phyloP scores from a whole-genome alignment of 2,113 vertebrate genomes.

The Rhinogobius similis region DNA sequence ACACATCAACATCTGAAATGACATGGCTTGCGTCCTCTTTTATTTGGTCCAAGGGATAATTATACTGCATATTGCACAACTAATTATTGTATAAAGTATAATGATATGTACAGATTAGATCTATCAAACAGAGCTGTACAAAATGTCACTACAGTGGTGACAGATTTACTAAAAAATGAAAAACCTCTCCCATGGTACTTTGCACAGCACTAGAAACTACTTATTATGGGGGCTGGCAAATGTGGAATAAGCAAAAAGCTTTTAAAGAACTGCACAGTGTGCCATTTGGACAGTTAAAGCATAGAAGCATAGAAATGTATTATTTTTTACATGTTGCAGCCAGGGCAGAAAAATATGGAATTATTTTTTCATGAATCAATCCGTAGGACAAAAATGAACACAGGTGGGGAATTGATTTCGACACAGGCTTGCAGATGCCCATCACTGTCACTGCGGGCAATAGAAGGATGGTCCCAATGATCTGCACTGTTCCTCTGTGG shows the following conservation, averaged over 20 bases:
- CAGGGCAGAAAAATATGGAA: conserved; percentile 24
- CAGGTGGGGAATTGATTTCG: conserved; percentile 68
- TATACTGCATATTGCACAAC: neutral
- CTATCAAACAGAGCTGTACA: conserved; percentile 1
- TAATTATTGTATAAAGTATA: neutral
- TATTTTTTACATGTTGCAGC: conserved; percentile 35
- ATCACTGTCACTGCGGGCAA: conserved; percentile 44
- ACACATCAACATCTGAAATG: neutral
- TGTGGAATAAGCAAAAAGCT: conserved; percentile 10
- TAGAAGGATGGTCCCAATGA: conserved; percentile 37
- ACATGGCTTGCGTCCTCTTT: neutral
- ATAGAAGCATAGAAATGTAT: conserved; percentile 45
- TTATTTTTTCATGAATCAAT: conserved; percentile 72
- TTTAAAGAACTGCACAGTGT: conserved; percentile 15
- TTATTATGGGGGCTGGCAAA: conserved; percentile 20
- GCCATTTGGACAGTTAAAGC: conserved; percentile 45
- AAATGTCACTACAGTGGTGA: conserved; percentile 1
- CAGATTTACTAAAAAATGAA: conserved; percentile 8
- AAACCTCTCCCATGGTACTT: conserved; percentile 11
- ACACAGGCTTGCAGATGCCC: conserved; percentile 52
- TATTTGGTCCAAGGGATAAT: neutral
- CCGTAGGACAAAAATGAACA: conserved; percentile 65
- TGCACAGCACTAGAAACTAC: conserved; percentile 14
- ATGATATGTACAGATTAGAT: neutral
- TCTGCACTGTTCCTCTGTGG: conserved; percentile 61